Conservation (phyloP, 2,797 vertebrate species). For the Atherinosoma microstoma region DNA sequence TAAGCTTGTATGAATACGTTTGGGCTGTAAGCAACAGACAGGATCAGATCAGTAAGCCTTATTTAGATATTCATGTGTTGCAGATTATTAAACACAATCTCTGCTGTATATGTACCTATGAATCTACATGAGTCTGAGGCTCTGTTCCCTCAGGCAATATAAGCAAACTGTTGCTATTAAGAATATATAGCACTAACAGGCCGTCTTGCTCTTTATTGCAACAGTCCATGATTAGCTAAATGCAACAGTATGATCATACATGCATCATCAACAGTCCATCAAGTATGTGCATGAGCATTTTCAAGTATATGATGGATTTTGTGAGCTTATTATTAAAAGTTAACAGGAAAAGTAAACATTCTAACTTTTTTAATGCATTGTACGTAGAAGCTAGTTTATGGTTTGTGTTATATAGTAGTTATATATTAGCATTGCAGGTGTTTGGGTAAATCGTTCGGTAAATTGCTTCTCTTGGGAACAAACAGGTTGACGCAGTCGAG, state of each 20-base stretch:
- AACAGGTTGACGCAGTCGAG: slow-evolving; percentile 23
- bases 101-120: slow-evolving; percentile 21
- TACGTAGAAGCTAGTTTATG: slow-evolving; percentile 6
- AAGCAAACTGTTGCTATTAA: slow-evolving; percentile 43
- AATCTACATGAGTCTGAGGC: slow-evolving; percentile 46
- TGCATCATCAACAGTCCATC: slow-evolving; percentile 14
- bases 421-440: slow-evolving; percentile 39
- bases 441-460: slow-evolving; percentile 26
- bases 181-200: slow-evolving; percentile 41
- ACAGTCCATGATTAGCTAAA: slow-evolving; percentile 26
- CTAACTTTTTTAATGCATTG: slow-evolving; percentile 8
- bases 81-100: slow-evolving; percentile 38
- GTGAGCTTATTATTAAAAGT: slow-evolving; percentile 14
- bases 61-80: slow-evolving; percentile 53
- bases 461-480: slow-evolving; percentile 46
- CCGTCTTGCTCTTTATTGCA: slow-evolving; percentile 3
- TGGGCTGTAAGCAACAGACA: slow-evolving; percentile 36
- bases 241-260: slow-evolving; percentile 2
- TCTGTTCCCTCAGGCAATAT: slow-evolving; percentile 42
- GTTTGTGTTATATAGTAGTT: slow-evolving; percentile 13
- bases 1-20: slow-evolving; percentile 16
- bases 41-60: slow-evolving; percentile 44
- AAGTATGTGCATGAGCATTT: slow-evolving; percentile 10
- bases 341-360: slow-evolving; percentile 7
- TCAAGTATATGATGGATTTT: slow-evolving; percentile 2